phyloP scores from a whole-genome alignment of 2,797 vertebrate genomes.

The Syngnathus rostellatus region DNA sequence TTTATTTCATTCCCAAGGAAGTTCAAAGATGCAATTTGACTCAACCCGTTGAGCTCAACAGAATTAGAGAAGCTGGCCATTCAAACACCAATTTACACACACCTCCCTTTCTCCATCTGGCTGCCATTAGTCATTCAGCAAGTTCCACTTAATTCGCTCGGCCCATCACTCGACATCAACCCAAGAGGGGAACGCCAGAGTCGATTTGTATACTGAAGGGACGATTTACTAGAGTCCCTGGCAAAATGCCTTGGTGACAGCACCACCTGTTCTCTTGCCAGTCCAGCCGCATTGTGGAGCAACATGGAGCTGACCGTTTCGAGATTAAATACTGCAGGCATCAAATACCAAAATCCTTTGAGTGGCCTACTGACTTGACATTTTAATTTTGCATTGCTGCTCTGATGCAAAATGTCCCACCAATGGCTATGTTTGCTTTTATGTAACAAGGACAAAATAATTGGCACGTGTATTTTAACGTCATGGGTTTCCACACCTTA shows the following conservation, averaged over 20 bases:
- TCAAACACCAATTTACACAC: background rate
- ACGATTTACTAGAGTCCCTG: slow-evolving; percentile 51
- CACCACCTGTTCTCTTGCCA: slow-evolving; percentile 60
- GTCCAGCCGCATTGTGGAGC: slow-evolving; percentile 39
- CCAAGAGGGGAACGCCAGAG: slow-evolving; percentile 40
- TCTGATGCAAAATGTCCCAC: background rate
- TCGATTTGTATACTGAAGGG: slow-evolving; percentile 55
- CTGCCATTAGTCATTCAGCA: slow-evolving; percentile 29
- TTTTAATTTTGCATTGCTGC: background rate
- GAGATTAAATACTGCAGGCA: background rate
- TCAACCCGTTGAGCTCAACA: background rate
- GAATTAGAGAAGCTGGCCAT: background rate
- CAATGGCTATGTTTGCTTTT: background rate
- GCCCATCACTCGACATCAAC: slow-evolving; percentile 15
- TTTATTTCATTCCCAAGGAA: background rate
- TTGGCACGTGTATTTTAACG: too few relatives aligned
- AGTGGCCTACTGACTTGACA: slow-evolving; percentile 4
- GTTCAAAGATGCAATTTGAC: background rate
- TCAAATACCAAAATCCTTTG: background rate
- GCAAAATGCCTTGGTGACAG: slow-evolving; percentile 48
- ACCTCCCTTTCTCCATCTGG: slow-evolving; percentile 21
- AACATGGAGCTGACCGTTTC: slow-evolving; percentile 43
- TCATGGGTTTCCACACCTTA: too few relatives aligned
- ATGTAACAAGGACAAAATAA: background rate
- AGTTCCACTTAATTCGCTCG: slow-evolving; percentile 30